Conservation (phyloP, 2,797 vertebrate species). For the Falco concolor region DNA sequence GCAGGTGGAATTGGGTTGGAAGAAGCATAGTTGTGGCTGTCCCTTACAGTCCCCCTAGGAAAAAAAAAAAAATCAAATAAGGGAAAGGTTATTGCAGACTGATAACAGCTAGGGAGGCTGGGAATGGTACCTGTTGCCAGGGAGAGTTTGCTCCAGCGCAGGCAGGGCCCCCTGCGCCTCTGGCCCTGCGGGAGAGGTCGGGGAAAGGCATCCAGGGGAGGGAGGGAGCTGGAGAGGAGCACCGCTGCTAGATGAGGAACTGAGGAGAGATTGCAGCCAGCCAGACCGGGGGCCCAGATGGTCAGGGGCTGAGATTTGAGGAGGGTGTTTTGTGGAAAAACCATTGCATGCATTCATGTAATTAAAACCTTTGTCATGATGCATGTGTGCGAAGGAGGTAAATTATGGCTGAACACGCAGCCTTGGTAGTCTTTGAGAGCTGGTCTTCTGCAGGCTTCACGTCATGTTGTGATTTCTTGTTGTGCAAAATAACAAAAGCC, state of each 20-base stretch:
- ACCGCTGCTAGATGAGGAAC: not conserved
- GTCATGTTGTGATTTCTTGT: not conserved
- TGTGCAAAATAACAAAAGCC: not conserved
- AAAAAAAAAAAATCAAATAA: not conserved
- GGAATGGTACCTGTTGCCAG: not conserved
- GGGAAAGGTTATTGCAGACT: slow-evolving; percentile 30
- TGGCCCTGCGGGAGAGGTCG: not conserved
- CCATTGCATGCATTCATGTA: rapidly evolving
- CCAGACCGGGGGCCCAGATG: rapidly evolving
- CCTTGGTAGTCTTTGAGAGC: not conserved
- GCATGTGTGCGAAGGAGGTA: not conserved
- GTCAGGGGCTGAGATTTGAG: not conserved
- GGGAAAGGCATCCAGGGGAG: not conserved
- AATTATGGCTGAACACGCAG: rapidly evolving
- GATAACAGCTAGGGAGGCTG: slow-evolving; percentile 40
- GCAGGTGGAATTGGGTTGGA: not conserved
- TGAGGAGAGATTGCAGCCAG: not conserved
- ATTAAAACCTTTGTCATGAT: not conserved
- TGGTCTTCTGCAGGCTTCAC: not conserved
- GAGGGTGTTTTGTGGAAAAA: not conserved
- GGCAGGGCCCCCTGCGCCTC: not conserved
- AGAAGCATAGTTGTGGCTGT: not conserved
- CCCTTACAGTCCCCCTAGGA: not conserved
- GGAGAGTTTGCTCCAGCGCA: not conserved
- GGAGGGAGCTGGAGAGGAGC: not conserved